A percentile compares a stretch with the other conserved stretches of the same genome.
Evolutionary conservation across 1,140 invertebrate species (phyloP).

Genomic region (Lucilia sericata): DNA sequence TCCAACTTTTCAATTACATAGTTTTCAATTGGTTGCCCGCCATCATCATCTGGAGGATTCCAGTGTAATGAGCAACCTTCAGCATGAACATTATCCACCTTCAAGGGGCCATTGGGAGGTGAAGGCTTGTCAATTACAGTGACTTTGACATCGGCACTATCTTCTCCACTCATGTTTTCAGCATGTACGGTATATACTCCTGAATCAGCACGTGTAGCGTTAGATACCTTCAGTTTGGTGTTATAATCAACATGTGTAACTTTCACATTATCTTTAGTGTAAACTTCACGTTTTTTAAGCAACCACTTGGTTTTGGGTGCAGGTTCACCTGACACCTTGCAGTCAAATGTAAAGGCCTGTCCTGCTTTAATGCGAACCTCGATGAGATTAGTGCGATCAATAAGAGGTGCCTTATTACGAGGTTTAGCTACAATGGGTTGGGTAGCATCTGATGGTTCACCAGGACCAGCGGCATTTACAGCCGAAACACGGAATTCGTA

Average conservation of each 20-base stretch:
- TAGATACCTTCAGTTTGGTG: slow-evolving; percentile 87
- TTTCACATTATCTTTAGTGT: slow-evolving; percentile 80
- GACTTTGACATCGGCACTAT: slow-evolving; percentile 91
- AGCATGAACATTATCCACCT: slow-evolving; percentile 83
- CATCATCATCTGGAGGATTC: slow-evolving; percentile 92
- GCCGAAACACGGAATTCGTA: slow-evolving; percentile 93
- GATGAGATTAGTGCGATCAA: slow-evolving; percentile 87
- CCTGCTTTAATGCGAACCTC: slow-evolving; percentile 93
- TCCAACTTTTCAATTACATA: slow-evolving; percentile 96
- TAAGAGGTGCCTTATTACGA: slow-evolving; percentile 91
- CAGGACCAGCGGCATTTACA: slow-evolving; percentile 93
- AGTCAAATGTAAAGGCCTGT: slow-evolving; percentile 74
- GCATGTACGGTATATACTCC: slow-evolving; percentile 93
- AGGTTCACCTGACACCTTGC: slow-evolving; percentile 90
- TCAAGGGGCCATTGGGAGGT: slow-evolving; percentile 91
- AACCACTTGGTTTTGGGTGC: slow-evolving; percentile 92
- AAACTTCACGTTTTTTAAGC: slow-evolving; percentile 78
- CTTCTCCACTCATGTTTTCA: slow-evolving; percentile 93
- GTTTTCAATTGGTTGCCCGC: slow-evolving; percentile 88
- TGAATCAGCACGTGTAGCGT: slow-evolving; percentile 88
- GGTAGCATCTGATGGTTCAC: slow-evolving; percentile 92
- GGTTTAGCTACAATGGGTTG: slow-evolving; percentile 95
- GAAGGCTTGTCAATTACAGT: slow-evolving; percentile 91
- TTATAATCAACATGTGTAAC: slow-evolving; percentile 84
- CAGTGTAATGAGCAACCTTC: slow-evolving; percentile 80